Percentiles rank a stretch among this genome's conserved stretches.
phyloP scores from a whole-genome alignment of 2,888 invertebrate species.

The Leucophenga montana region DNA sequence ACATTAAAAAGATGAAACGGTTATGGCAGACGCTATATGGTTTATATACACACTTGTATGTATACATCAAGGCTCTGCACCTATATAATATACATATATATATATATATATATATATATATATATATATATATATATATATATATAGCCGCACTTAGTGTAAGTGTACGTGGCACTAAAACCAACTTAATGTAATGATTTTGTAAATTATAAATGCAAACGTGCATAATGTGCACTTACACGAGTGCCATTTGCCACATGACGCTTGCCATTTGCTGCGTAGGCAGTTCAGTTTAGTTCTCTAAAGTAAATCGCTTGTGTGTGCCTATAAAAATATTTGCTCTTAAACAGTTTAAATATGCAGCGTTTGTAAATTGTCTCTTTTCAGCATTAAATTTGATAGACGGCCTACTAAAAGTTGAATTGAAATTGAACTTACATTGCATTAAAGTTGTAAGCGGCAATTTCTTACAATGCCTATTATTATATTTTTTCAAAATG shows the following conservation, averaged over 20 bases:
- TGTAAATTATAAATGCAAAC: slow-evolving; percentile 68
- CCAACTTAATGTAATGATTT: slow-evolving; percentile 68
- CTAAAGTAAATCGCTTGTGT: background rate
- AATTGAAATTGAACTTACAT: no score
- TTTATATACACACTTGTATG: slow-evolving; percentile 60
- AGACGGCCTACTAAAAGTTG: no score
- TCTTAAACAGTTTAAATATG: background rate
- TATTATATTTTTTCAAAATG: no score
- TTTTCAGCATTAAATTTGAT: no score
- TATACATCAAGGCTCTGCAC: background rate
- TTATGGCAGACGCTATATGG: slow-evolving; percentile 64
- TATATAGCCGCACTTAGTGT: background rate
- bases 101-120: no score
- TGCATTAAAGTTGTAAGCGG: slow-evolving; percentile 4
- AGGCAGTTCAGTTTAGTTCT: background rate
- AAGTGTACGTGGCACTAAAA: slow-evolving; percentile 16
- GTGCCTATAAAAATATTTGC: background rate
- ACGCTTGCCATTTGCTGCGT: background rate
- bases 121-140: slow-evolving; percentile 52
- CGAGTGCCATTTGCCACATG: slow-evolving; percentile 8
- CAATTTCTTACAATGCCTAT: background rate
- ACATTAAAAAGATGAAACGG: slow-evolving; percentile 59
- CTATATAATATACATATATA: no score
- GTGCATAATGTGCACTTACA: slow-evolving; percentile 44
- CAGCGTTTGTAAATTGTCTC: background rate